Conservation (phyloP, 1,140 invertebrate genomes). For the Euura lappo region DNA sequence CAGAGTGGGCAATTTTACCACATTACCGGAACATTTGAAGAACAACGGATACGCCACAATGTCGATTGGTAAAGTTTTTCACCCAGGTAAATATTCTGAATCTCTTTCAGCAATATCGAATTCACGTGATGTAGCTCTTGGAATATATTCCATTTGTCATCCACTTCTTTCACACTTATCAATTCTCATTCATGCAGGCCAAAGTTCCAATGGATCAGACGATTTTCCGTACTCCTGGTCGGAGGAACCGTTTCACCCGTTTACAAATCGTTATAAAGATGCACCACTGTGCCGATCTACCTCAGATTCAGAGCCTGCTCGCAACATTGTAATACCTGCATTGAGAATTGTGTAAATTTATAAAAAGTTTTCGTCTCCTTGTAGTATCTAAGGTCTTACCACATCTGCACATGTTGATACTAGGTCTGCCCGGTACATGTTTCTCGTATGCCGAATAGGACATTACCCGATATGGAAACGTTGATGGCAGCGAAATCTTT, state of each 20-base stretch:
- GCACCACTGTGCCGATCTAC: constrained; percentile 70
- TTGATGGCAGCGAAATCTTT: constrained; percentile 71
- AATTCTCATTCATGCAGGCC: constrained; percentile 60
- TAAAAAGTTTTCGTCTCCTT: too few relatives aligned
- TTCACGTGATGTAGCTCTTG: constrained; percentile 6
- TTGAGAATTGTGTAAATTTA: background rate
- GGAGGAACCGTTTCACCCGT: constrained; percentile 75
- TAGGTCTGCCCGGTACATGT: constrained; percentile 79
- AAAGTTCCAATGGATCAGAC: constrained; percentile 79
- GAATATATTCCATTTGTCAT: constrained; percentile 7
- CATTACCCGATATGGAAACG: constrained; percentile 79
- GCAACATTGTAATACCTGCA: constrained; percentile 36
- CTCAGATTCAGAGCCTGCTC: constrained; percentile 46
- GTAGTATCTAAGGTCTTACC: background rate
- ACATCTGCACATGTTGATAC: background rate
- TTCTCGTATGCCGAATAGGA: constrained; percentile 70
- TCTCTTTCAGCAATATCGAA: constrained; percentile 8
- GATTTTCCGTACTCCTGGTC: constrained; percentile 88
- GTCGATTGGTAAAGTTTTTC: constrained; percentile 87
- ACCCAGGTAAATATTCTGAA: constrained; percentile 63
- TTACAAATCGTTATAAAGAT: constrained; percentile 78
- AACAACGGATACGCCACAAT: constrained; percentile 80
- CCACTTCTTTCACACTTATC: constrained; percentile 10
- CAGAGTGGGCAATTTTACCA: constrained; percentile 81
- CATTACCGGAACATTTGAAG: constrained; percentile 85